These are phyloP conservation scores for Brachionichthys hirsutus DNA, from an alignment of 2,113 vertebrate species.

Conservation along the genomic window DNA sequence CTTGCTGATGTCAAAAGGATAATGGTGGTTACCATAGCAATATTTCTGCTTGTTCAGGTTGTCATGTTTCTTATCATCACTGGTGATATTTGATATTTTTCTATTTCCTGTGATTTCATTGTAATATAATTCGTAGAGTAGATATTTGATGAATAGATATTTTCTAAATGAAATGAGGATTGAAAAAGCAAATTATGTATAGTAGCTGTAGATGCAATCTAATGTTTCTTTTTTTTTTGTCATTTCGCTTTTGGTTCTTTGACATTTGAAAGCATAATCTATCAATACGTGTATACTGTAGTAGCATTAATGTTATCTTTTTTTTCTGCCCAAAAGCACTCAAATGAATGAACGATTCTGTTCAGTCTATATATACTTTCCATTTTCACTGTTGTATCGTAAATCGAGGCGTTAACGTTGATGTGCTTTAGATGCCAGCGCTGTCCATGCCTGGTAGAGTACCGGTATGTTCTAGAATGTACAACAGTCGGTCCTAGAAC, in stretches of 20 bases:
- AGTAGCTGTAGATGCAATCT: constrained; percentile 76
- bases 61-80: constrained; percentile 80
- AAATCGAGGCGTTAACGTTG: constrained; percentile 58
- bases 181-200: constrained; percentile 75
- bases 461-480: constrained; percentile 74
- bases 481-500: constrained; percentile 65
- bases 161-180: constrained; percentile 77
- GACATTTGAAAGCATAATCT: constrained; percentile 71
- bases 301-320: constrained; percentile 71
- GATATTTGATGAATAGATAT: constrained; percentile 84
- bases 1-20: constrained; percentile 70
- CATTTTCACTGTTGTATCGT: constrained; percentile 71
- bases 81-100: constrained; percentile 84
- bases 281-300: constrained; percentile 70
- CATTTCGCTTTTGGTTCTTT: constrained; percentile 57
- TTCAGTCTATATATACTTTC: constrained; percentile 67
- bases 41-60: constrained; percentile 80
- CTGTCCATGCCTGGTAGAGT: constrained; percentile 54
- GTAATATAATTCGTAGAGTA: constrained; percentile 79
- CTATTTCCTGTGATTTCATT: constrained; percentile 78
- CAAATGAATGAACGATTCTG: constrained; percentile 62
- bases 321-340: constrained; percentile 55
- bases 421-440: constrained; percentile 59
- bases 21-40: constrained; percentile 79
- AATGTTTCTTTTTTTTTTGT: constrained; percentile 67